A percentile compares a stretch with the other conserved stretches of the same genome.
phyloP scores from a whole-genome alignment of 2,888 invertebrate species.

The Rapana venosa region DNA sequence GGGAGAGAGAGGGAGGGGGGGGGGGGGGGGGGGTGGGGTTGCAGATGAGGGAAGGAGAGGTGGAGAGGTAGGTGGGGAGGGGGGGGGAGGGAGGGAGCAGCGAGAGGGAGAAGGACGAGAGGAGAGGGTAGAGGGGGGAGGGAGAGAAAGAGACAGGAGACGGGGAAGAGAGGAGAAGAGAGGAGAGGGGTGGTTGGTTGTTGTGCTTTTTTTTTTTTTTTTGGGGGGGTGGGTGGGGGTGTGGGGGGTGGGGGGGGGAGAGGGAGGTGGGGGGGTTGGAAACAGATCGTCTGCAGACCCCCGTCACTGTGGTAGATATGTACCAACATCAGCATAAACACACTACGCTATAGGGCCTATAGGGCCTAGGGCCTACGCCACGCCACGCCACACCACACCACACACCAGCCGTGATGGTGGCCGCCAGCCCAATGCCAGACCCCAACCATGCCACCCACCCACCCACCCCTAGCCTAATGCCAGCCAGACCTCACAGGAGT shows the following conservation, averaged over 20 bases:
- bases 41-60: not conserved
- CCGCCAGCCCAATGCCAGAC: no score
- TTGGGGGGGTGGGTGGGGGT: not conserved
- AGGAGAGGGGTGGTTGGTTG: no score
- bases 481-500: no score
- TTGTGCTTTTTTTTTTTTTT: no score
- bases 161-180: no score
- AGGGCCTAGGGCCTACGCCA: not conserved
- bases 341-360: not conserved
- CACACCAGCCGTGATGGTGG: no score
- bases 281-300: no score
- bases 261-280: not conserved
- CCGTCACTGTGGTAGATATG: not conserved
- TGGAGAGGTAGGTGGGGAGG: not conserved
- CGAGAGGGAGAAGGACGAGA: not conserved
- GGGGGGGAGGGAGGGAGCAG: not conserved
- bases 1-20: no score
- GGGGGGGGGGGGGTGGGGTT: not conserved
- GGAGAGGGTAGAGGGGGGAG: not conserved
- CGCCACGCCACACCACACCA: not conserved
- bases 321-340: slow-evolving; percentile 11
- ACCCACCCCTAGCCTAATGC: no score
- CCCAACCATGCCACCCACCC: no score
- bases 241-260: not conserved
- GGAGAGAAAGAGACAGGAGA: not conserved